Evolutionary conservation across 2,888 invertebrate genomes (phyloP).

Genomic region (Eucriotettix oculatus): DNA sequence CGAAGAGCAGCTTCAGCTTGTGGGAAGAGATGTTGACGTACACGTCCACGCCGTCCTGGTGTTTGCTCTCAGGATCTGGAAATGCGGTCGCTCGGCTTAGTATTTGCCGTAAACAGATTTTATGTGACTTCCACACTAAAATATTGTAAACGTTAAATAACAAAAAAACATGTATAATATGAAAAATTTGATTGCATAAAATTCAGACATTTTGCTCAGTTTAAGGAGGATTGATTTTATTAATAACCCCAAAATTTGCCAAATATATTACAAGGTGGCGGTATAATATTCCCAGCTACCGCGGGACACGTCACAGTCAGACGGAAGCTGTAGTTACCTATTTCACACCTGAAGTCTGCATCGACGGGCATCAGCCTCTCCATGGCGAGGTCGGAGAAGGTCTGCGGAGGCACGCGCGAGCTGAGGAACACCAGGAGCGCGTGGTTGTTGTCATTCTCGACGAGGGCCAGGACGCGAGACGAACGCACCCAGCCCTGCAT

Average conservation of each 20-base stretch:
- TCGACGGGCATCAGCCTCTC: slow-evolving; percentile 69
- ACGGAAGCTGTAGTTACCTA: no score
- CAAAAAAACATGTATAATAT: not conserved
- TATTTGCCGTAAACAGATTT: slow-evolving; percentile 3
- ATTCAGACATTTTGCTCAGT: no score
- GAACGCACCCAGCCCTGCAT: slow-evolving; percentile 34
- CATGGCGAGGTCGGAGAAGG: slow-evolving; percentile 59
- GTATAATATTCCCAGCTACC: no score
- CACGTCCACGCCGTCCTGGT: slow-evolving; percentile 30
- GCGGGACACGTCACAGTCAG: no score
- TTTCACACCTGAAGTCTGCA: slow-evolving; percentile 59
- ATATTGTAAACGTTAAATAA: not conserved
- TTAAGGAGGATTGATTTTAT: no score
- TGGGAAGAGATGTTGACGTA: slow-evolving; percentile 35
- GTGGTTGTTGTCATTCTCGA: slow-evolving; percentile 36
- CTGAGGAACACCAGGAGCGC: slow-evolving; percentile 39
- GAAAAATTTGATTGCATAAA: no score
- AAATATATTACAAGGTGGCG: no score
- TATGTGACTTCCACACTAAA: not conserved
- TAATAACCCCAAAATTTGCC: no score
- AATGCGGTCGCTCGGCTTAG: no score
- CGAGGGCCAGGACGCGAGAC: slow-evolving; percentile 37
- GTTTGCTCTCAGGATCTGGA: slow-evolving; percentile 34
- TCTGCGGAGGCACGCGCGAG: slow-evolving; percentile 46
- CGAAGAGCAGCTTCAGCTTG: slow-evolving; percentile 32